Conservation (phyloP, 1,140 invertebrate genomes). For the Ladona fulva region DNA sequence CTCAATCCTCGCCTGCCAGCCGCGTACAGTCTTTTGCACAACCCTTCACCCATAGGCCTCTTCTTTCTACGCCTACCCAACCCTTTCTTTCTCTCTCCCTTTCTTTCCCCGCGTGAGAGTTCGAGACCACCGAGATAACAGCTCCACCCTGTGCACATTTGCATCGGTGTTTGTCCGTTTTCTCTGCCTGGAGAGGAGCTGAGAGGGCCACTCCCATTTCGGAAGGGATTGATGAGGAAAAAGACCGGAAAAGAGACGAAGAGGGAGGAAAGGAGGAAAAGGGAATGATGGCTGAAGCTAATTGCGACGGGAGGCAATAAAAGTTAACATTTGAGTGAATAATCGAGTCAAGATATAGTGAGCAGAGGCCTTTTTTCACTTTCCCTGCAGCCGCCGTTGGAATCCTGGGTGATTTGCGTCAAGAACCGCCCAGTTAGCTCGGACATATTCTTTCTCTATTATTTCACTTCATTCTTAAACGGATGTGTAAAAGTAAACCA, state of each 20-base stretch:
- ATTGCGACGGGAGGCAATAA: neutral
- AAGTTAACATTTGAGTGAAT: no score
- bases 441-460: no score
- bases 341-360: no score
- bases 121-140: neutral
- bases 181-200: neutral
- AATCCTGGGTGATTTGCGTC: no score
- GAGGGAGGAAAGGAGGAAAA: slow-evolving; percentile 16
- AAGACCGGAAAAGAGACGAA: slow-evolving; percentile 11
- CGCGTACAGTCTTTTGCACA: neutral
- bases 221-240: neutral
- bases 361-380: no score
- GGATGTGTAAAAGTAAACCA: no score
- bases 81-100: neutral
- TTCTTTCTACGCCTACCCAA: neutral
- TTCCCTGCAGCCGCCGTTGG: no score
- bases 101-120: neutral
- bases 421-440: no score
- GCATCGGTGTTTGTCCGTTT: slow-evolving; percentile 13
- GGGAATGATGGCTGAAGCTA: slow-evolving; percentile 14
- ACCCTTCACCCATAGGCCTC: neutral
- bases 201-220: neutral
- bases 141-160: neutral
- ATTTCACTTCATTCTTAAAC: no score
- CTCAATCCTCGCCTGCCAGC: neutral